A percentile compares a stretch with the other conserved stretches of the same genome.
These are phyloP conservation scores for Lasioglossum vierecki DNA, from an alignment of 2,888 invertebrate genomes.

Conservation along the genomic window DNA sequence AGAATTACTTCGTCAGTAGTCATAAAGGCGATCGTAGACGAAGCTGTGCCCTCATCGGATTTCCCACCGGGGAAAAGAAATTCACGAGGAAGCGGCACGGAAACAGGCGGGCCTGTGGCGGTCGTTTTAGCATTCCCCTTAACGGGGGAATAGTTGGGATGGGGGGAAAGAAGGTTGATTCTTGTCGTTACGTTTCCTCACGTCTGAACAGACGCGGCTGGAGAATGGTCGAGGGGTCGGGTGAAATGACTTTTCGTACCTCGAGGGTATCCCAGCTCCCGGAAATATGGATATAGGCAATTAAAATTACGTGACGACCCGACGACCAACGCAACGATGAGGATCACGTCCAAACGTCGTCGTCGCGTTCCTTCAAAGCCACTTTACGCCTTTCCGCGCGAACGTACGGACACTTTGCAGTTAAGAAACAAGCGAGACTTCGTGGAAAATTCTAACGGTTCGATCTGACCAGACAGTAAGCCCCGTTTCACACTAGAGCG, in stretches of 20 bases:
- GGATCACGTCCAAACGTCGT: constrained; percentile 40
- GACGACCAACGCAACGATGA: constrained; percentile 22
- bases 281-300: constrained; percentile 75
- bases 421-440: constrained; percentile 4
- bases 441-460: neutral
- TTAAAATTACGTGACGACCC: constrained; percentile 73
- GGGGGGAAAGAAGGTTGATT: constrained; percentile 51
- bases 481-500: too few relatives aligned
- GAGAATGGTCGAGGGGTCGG: constrained; percentile 63
- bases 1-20: constrained; percentile 54
- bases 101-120: constrained; percentile 54
- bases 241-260: constrained; percentile 75
- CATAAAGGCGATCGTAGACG: constrained; percentile 57
- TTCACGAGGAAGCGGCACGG: constrained; percentile 60
- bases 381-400: constrained; percentile 55
- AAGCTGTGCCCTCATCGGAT: constrained; percentile 50
- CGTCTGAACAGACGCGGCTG: constrained; percentile 53
- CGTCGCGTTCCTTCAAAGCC: constrained; percentile 53
- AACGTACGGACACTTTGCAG: constrained; percentile 5
- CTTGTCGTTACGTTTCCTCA: constrained; percentile 67
- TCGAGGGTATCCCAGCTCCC: constrained; percentile 66
- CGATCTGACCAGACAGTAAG: neutral
- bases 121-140: constrained; percentile 62
- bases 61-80: constrained; percentile 62
- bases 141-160: neutral